A percentile compares a stretch with the other conserved stretches of the same genome.
These are phyloP conservation scores for Choloepus didactylus DNA, from an alignment of 2,797 vertebrate species.

Conservation along the genomic window DNA sequence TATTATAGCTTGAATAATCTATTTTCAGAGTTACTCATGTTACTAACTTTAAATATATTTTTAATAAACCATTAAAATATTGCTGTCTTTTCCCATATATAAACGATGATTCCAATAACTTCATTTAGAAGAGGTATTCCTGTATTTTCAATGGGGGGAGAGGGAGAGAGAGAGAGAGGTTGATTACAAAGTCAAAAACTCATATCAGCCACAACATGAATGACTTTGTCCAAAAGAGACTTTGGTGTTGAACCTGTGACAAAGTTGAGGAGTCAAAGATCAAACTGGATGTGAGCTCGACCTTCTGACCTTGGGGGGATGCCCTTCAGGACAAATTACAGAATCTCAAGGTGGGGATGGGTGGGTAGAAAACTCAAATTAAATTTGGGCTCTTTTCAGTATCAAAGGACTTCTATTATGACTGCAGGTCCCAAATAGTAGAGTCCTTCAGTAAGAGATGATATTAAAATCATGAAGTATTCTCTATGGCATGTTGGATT, in stretches of 20 bases:
- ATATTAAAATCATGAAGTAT: neutral
- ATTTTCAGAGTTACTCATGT: neutral
- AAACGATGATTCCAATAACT: neutral
- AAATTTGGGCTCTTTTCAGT: no score
- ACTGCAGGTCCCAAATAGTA: neutral
- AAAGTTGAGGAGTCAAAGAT: neutral
- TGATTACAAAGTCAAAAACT: neutral
- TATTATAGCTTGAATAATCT: neutral
- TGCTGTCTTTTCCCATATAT: neutral
- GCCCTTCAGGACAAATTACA: no score
- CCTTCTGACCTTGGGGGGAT: neutral
- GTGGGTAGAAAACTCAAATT: no score
- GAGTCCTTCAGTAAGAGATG: neutral
- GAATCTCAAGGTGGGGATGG: no score
- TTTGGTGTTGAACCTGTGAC: rapidly evolving
- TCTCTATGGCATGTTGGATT: neutral
- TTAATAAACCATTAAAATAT: neutral
- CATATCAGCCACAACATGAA: neutral
- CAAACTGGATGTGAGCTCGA: neutral
- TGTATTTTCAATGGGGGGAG: neutral
- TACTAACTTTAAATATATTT: neutral
- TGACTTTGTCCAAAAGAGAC: neutral
- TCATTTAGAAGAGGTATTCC: neutral
- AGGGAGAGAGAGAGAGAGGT: neutral
- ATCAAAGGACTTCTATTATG: no score